Evolutionary conservation across 1,140 invertebrate genomes (phyloP).

Genomic region (Pectinophora gossypiella): DNA sequence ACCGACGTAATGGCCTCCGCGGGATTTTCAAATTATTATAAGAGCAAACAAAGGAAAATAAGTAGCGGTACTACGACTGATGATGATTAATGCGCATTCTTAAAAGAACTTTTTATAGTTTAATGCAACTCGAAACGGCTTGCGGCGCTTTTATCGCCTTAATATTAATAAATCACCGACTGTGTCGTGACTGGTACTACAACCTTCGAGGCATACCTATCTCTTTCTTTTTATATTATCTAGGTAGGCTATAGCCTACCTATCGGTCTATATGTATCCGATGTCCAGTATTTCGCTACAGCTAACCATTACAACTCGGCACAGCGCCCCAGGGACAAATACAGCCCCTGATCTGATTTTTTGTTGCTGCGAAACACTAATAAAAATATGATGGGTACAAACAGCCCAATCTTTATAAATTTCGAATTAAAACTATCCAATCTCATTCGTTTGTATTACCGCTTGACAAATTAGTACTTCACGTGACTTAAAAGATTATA

Average conservation of each 20-base stretch:
- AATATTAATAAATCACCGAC: conserved; percentile 4
- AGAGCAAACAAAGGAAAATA: conserved; percentile 18
- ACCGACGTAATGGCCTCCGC: conserved; percentile 16
- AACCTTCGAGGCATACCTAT: no score
- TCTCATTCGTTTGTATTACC: background rate
- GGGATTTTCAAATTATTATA: conserved; percentile 21
- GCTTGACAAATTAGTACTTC: conserved; percentile 1
- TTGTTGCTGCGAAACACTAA: background rate
- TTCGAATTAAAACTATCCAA: no score
- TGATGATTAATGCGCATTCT: conserved; percentile 15
- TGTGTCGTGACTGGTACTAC: conserved; percentile 1
- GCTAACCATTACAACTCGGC: background rate
- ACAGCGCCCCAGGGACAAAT: background rate
- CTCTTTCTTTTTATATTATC: no score
- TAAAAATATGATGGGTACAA: background rate
- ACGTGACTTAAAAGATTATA: background rate
- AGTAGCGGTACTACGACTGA: conserved; percentile 13
- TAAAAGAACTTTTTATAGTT: background rate
- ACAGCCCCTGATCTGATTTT: background rate
- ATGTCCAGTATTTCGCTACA: no score
- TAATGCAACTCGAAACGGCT: background rate
- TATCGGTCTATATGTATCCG: no score
- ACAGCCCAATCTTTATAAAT: background rate
- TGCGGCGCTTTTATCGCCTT: background rate
- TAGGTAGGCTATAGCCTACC: no score